These are phyloP conservation scores for sheep (Ovis aries) DNA, from an alignment of 2,113 vertebrate species.

Conservation along the genomic window DNA sequence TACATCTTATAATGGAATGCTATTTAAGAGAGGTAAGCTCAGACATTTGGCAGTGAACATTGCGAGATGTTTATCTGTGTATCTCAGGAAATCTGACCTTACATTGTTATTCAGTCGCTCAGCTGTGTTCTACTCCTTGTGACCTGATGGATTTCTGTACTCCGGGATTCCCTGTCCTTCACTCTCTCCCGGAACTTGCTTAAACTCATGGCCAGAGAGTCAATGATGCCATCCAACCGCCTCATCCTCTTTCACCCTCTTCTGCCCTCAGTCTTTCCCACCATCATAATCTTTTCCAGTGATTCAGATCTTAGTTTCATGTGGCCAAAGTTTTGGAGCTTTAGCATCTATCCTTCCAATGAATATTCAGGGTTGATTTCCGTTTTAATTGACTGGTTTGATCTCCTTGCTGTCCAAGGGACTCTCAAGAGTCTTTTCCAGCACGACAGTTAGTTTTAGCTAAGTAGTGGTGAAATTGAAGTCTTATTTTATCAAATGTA, in stretches of 20 bases:
- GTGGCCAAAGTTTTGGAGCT: not conserved
- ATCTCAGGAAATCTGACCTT: not conserved
- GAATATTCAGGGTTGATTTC: not conserved
- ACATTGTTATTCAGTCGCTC: not conserved
- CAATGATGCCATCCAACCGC: not conserved
- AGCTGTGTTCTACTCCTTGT: not conserved
- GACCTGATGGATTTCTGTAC: not conserved
- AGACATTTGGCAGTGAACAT: not conserved
- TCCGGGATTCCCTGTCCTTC: not conserved
- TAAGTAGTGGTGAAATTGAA: slow-evolving; percentile 24
- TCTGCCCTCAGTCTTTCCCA: not conserved
- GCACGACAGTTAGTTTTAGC: not conserved
- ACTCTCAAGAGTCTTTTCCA: not conserved
- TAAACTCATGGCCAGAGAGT: not conserved
- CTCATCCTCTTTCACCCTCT: not conserved
- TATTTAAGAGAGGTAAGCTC: not conserved
- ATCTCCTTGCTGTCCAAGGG: not conserved
- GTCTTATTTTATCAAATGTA: not conserved
- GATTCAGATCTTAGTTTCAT: not conserved
- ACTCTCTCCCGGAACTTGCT: not conserved
- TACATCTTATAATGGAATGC: slow-evolving; percentile 13
- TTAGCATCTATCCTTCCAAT: not conserved
- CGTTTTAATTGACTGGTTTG: not conserved
- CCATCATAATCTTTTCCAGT: not conserved
- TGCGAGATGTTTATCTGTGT: not conserved